phyloP scores from a whole-genome alignment of 2,888 invertebrate genomes.

The Chorisops tibialis region DNA sequence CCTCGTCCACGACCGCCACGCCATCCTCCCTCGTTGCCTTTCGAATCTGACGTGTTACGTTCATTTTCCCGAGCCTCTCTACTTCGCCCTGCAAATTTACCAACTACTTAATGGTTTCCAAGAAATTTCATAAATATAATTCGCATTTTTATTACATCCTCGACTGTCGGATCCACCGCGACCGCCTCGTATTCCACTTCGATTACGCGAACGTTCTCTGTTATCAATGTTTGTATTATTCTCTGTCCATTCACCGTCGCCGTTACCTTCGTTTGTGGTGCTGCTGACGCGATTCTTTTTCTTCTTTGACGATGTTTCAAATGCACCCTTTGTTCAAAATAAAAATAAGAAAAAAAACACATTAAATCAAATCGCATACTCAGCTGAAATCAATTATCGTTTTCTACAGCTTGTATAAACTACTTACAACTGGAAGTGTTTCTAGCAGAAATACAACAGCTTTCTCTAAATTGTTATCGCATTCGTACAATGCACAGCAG shows the following conservation, averaged over 20 bases:
- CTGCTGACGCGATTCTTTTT: conserved; percentile 74
- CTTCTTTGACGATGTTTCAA: conserved; percentile 84
- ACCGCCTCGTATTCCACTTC: conserved; percentile 50
- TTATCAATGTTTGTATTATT: conserved; percentile 43
- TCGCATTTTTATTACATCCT: conserved; percentile 50
- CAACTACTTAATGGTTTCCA: neutral
- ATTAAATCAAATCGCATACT: no score
- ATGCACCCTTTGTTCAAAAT: conserved; percentile 69
- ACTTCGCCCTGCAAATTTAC: conserved; percentile 53
- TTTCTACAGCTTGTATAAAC: neutral
- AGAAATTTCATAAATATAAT: neutral
- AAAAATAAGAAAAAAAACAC: neutral
- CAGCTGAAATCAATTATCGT: neutral
- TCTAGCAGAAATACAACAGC: conserved; percentile 55
- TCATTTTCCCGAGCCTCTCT: conserved; percentile 65
- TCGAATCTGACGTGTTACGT: conserved; percentile 52
- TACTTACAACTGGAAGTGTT: conserved; percentile 49
- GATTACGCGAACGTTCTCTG: conserved; percentile 50
- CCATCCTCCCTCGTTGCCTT: conserved; percentile 49
- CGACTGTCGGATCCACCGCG: conserved; percentile 56
- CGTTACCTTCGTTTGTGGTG: conserved; percentile 54
- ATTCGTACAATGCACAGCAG: conserved; percentile 88
- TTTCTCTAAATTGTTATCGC: conserved; percentile 81
- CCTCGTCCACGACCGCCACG: conserved; percentile 54
- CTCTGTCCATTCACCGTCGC: conserved; percentile 52